Evolutionary conservation across 2,888 invertebrate species (phyloP), one percentile per base, ranked within the genome.

Genomic region (Epinotia demarniana): DNA sequence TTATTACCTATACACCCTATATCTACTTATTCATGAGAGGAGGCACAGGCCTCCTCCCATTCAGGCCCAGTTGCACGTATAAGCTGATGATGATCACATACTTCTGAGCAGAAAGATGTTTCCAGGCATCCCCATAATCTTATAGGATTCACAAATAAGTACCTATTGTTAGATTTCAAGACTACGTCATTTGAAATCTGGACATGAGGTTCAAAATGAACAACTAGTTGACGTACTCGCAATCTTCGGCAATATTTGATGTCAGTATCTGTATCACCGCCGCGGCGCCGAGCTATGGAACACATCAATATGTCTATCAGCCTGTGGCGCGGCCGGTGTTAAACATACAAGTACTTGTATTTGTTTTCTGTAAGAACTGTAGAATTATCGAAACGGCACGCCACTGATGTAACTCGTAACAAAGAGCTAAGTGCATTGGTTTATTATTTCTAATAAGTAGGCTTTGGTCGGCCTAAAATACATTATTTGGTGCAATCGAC

Each of bases 401-500:
- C 53, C n/a, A 8, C 53, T 58, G n/a, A n/a, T n/a, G 58, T 13
- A 27, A 39, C 13, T 13, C 13, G 13, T 58, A 13, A 27, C 33
- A 27, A 60, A n/a, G 6, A 16, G n/a, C 33, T n/a, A 8, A 53
- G 53, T 53, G 49, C 49, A 61, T 61, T 33, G 33, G 3, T 23
- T 46, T 39, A 39, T 1, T 1, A n/a, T 23, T 68, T 58, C 1
- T 1, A 19, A 58, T 1, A 19, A 58, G 16, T 23, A 19, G 58
- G 69, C 58, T 58, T 69, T 13, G 16, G 46, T 64, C 72, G 72
- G 72, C 72, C 66, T 73, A 73, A 53, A 33, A 60, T 60, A 23
- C 66, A 39, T 63, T 49, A 18, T 57, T 58, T 68, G 60, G 72
- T 60, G 66, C 66, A 33, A 67, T 19, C 49, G 43, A 62, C 19